Evolutionary conservation across 1,140 invertebrate species (phyloP).

Genomic region (Manduca sexta): DNA sequence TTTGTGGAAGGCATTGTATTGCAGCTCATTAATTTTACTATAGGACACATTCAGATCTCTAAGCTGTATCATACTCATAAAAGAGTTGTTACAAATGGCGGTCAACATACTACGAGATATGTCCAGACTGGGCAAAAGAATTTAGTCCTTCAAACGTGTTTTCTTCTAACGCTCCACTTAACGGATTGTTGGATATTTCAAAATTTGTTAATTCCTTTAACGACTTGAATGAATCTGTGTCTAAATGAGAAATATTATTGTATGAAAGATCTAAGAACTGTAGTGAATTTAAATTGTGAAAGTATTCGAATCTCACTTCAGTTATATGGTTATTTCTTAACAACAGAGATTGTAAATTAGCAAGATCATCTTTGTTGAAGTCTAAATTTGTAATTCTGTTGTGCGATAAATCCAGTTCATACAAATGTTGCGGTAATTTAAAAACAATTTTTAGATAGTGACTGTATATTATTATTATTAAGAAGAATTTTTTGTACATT

Average conservation of each 20-base stretch:
- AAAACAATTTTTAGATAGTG: conserved; percentile 32
- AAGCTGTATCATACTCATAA: conserved; percentile 38
- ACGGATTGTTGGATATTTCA: conserved; percentile 34
- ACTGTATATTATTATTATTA: conserved; percentile 36
- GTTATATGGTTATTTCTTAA: conserved; percentile 30
- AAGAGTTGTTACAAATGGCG: conserved; percentile 34
- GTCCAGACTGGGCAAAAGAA: conserved; percentile 34
- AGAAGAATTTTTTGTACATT: conserved; percentile 23
- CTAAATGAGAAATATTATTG: conserved; percentile 37
- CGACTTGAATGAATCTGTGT: conserved; percentile 29
- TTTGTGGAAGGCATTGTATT: conserved; percentile 37
- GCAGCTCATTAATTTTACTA: conserved; percentile 26
- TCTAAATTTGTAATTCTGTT: conserved; percentile 30
- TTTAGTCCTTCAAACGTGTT: conserved; percentile 34
- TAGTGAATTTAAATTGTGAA: conserved; percentile 22
- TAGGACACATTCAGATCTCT: conserved; percentile 38
- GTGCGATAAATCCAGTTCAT: conserved; percentile 36
- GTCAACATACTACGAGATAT: conserved; percentile 29
- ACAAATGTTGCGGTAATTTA: conserved; percentile 21
- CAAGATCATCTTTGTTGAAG: conserved; percentile 31
- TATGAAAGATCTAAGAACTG: conserved; percentile 40
- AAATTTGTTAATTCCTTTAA: conserved; percentile 26
- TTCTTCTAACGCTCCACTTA: conserved; percentile 24
- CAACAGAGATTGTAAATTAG: conserved; percentile 17
- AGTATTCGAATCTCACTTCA: conserved; percentile 24